Evolutionary conservation across 2,113 vertebrate species (phyloP), one percentile per base, ranked within the genome.

Genomic region (Pedetes capensis): DNA sequence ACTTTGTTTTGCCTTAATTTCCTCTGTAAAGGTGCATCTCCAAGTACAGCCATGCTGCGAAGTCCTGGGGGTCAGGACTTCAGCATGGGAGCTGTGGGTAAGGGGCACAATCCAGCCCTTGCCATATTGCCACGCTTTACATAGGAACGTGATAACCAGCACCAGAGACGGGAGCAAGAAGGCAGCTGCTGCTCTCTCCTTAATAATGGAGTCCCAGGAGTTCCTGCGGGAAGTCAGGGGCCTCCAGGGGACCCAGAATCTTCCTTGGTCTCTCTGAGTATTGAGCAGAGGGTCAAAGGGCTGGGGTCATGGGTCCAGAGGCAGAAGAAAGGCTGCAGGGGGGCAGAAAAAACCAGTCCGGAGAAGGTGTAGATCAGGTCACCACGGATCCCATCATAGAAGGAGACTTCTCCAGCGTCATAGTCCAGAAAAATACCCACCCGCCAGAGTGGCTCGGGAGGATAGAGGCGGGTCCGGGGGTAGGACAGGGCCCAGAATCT

Each of bases 341-440:
- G 98, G 32, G 93, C 98, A 0, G 72, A 97, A 96, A 98, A 98
- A 61, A 85, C 93, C 6, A 94, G 57, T 0, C 94, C 98, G 0
- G 95, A 98, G 95, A 99, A 99, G 4, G 98, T 98, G 91, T 97
- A 99, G 94, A 99, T 98, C 97, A 98, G 98, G 63, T 97, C 96
- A 23, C 98, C 98, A 1, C 98, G 97, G 0, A 98, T 98, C 5
- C 95, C 97, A 0, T 99, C 98, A 96, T 98, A 98, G 97, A 99
- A 99, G 10, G 99, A 98, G 90, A 99, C 96, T 81, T 98, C 97
- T 0, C 99, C 98, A 1, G 97, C 98, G 14, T 98, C 98, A 9
- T 98, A 98, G 96, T 99, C 98, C 39, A 99, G 69, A 80, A 98
- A 98, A 88, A 99, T 53, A 0, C 99, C 99, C 11, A 99, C 85